These are phyloP conservation scores for Nebria brevicollis DNA, from an alignment of 2,888 invertebrate species.

Conservation along the genomic window DNA sequence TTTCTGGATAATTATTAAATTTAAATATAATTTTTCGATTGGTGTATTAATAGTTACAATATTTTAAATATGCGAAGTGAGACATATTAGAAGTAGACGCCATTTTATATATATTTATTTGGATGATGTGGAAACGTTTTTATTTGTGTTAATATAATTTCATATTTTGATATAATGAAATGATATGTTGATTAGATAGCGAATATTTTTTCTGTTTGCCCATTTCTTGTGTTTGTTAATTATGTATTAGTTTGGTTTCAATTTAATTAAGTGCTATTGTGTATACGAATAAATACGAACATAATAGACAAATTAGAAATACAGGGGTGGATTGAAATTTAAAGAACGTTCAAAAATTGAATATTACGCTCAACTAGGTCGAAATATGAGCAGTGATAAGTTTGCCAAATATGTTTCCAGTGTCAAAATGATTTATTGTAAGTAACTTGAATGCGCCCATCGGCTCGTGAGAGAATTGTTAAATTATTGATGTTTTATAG, in stretches of 20 bases:
- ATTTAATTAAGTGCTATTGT: constrained; percentile 39
- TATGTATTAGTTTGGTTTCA: constrained; percentile 36
- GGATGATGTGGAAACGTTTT: neutral
- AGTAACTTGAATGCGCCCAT: neutral
- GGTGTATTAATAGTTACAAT: too few species aligned
- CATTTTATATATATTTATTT: too few species aligned
- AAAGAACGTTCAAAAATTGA: too few species aligned
- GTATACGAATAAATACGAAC: neutral
- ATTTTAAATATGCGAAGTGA: too few species aligned
- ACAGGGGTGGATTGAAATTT: neutral
- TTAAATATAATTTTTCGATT: too few species aligned
- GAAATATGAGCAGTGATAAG: neutral
- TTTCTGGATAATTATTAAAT: too few species aligned
- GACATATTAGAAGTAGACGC: too few species aligned
- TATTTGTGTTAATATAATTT: neutral
- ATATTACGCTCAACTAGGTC: neutral
- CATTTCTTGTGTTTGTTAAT: constrained; percentile 8
- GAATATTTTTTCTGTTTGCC: constrained; percentile 16
- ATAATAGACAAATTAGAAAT: neutral
- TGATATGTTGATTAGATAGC: constrained; percentile 29
- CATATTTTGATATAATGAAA: constrained; percentile 9
- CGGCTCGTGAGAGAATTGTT: neutral
- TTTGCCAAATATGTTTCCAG: neutral
- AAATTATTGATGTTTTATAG: neutral
- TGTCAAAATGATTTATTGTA: neutral